Conservation (phyloP, 2,888 invertebrate genomes). For the Keiferia lycopersicella region DNA sequence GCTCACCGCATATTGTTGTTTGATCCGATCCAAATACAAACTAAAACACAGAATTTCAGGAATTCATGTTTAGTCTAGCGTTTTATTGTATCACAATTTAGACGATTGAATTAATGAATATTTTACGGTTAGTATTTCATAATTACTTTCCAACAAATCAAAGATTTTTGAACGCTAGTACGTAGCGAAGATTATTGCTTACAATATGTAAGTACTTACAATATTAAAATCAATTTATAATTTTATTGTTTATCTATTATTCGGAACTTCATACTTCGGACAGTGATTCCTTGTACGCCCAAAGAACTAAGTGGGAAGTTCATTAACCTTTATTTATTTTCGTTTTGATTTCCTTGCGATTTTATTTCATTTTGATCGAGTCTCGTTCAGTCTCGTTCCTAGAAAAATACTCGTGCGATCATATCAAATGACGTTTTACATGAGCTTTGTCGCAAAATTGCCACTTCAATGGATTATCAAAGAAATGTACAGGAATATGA, state of each 20-base stretch:
- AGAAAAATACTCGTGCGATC: not conserved
- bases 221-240: no score
- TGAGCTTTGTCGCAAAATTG: conserved; percentile 30
- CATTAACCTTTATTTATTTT: conserved; percentile 1
- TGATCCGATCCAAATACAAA: not conserved
- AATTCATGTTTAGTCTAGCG: not conserved
- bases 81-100: not conserved
- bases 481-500: conserved; percentile 31
- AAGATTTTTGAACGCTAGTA: no score
- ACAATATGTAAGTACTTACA: no score
- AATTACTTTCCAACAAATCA: no score
- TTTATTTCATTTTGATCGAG: not conserved
- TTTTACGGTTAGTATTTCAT: no score
- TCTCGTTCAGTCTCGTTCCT: not conserved
- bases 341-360: not conserved
- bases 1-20: not conserved
- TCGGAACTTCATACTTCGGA: not conserved
- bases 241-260: not conserved
- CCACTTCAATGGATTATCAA: conserved; percentile 31
- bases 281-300: not conserved
- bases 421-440: conserved; percentile 28
- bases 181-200: not conserved
- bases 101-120: no score
- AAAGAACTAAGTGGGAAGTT: not conserved
- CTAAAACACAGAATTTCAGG: not conserved